These are phyloP conservation scores for Acanthurus leucopareius DNA, from an alignment of 2,797 vertebrate species.

Conservation along the genomic window DNA sequence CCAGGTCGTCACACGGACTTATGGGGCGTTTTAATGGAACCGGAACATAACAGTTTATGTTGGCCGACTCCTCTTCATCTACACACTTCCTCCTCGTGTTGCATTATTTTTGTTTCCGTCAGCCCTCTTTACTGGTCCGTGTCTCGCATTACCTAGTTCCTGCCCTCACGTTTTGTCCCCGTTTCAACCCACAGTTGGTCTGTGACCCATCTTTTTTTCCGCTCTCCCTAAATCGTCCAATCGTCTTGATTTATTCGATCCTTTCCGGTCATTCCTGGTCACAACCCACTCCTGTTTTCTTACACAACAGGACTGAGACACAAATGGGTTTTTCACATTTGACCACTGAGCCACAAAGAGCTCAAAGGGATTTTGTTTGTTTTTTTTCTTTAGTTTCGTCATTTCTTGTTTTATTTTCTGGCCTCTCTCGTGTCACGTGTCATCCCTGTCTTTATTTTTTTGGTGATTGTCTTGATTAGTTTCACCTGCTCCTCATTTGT, in stretches of 20 bases:
- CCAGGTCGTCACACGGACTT: constrained; percentile 9
- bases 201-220: not conserved
- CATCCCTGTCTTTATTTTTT: too few relatives aligned
- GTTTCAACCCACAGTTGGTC: constrained; percentile 37
- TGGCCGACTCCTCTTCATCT: constrained; percentile 53
- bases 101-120: constrained; percentile 39
- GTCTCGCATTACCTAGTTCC: not conserved
- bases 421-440: too few relatives aligned
- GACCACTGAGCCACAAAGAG: not conserved
- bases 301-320: constrained; percentile 1
- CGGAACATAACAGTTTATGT: constrained; percentile 72
- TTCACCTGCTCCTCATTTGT: too few relatives aligned
- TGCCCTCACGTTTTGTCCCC: constrained; percentile 39
- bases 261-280: not conserved
- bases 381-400: too few relatives aligned
- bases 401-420: too few relatives aligned
- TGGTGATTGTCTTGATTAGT: too few relatives aligned
- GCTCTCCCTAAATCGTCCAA: not conserved
- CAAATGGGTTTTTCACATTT: not conserved
- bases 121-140: constrained; percentile 9
- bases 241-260: not conserved
- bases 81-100: constrained; percentile 50
- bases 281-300: not conserved
- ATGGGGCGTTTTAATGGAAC: constrained; percentile 48
- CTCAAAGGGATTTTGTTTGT: too few relatives aligned